A percentile compares a stretch with the other conserved stretches of the same genome.
Conservation (phyloP, 2,888 invertebrate genomes). For the Clistopyga incitator region DNA sequence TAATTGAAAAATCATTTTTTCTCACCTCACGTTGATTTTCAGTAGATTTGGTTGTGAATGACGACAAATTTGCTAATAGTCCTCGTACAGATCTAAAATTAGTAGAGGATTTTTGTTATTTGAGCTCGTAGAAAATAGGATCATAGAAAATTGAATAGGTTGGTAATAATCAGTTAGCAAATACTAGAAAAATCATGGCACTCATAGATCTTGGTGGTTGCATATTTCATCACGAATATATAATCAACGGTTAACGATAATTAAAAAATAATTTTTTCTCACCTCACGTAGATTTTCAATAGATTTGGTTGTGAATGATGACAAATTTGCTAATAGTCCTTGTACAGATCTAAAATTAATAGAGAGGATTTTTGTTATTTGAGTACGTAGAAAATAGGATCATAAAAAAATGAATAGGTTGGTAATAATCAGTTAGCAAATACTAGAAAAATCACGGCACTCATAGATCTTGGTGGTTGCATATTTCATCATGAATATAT, state of each 20-base stretch:
- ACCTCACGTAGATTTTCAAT: background rate
- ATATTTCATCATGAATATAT: slow-evolving; percentile 67
- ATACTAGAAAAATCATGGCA: slow-evolving; percentile 73
- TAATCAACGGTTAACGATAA: background rate
- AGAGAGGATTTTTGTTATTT: background rate
- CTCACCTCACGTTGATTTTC: slow-evolving; percentile 4
- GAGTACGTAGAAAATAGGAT: background rate
- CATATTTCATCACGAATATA: slow-evolving; percentile 69
- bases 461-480: slow-evolving; percentile 74
- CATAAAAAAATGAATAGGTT: background rate
- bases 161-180: slow-evolving; percentile 70
- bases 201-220: slow-evolving; percentile 74
- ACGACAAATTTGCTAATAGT: background rate
- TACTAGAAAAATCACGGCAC: slow-evolving; percentile 72
- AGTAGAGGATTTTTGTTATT: background rate
- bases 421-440: slow-evolving; percentile 70
- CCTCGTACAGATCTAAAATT: slow-evolving; percentile 26
- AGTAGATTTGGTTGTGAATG: background rate
- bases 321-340: background rate
- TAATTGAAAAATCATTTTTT: background rate
- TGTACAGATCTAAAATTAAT: background rate
- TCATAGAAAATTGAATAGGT: background rate
- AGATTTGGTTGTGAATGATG: background rate
- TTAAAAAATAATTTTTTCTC: background rate
- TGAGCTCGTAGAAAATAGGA: too few species aligned